These are phyloP conservation scores for Parnassius glacialis DNA, from an alignment of 2,888 invertebrate species.

Conservation along the genomic window DNA sequence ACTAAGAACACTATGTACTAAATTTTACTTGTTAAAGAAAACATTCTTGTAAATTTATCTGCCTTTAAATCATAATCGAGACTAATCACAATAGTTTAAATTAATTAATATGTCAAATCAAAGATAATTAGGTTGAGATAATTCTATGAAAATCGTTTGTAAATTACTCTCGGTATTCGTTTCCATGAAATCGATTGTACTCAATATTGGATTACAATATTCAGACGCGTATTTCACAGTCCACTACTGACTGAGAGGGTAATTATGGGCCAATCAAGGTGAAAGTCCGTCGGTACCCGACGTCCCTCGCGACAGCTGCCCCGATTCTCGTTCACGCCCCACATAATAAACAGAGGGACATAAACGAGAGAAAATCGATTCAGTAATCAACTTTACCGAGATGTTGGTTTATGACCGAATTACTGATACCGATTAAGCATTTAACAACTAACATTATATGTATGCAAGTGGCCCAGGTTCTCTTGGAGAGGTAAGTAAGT, in stretches of 20 bases:
- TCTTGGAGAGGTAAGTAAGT: no score
- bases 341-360: slow-evolving; percentile 26
- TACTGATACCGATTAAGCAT: no score
- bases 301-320: slow-evolving; percentile 26
- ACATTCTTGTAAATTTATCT: not conserved
- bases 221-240: slow-evolving; percentile 39
- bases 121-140: not conserved
- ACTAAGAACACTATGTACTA: slow-evolving; percentile 19
- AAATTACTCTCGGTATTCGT: slow-evolving; percentile 3
- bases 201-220: slow-evolving; percentile 14
- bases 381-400: not conserved
- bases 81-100: no score
- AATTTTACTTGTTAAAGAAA: slow-evolving; percentile 4
- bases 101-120: no score
- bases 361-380: slow-evolving; percentile 27
- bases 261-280: slow-evolving; percentile 61
- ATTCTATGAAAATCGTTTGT: not conserved
- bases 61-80: not conserved
- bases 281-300: slow-evolving; percentile 49
- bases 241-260: slow-evolving; percentile 43
- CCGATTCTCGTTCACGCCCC: slow-evolving; percentile 30
- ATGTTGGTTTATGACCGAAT: not conserved
- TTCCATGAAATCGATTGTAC: slow-evolving; percentile 14
- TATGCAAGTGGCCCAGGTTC: no score
- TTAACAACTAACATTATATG: no score